phyloP scores from a whole-genome alignment of 2,797 vertebrate genomes.

The Sphaeramia orbicularis region DNA sequence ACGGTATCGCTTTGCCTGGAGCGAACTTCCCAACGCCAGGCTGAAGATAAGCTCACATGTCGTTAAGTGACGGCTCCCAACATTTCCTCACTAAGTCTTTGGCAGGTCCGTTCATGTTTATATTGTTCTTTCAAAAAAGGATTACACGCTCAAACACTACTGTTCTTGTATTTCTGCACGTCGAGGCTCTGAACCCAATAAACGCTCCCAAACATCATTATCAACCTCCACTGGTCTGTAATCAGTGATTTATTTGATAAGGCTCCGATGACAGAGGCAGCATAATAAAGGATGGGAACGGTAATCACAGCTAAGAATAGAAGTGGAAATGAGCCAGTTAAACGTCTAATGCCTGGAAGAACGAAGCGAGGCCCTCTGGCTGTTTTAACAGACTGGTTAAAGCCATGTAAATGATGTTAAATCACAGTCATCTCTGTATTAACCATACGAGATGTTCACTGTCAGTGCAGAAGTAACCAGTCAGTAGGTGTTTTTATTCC shows the following conservation, averaged over 20 bases:
- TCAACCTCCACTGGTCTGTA: slow-evolving; percentile 4
- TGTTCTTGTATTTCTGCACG: slow-evolving; percentile 28
- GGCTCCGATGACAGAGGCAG: slow-evolving; percentile 26
- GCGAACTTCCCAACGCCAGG: slow-evolving; percentile 50
- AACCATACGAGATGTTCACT: no score
- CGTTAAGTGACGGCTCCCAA: slow-evolving; percentile 62
- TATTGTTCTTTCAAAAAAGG: slow-evolving; percentile 33
- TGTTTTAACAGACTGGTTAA: not conserved
- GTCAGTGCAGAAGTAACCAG: not conserved
- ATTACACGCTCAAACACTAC: slow-evolving; percentile 40
- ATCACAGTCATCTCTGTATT: not conserved
- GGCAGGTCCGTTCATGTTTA: slow-evolving; percentile 65
- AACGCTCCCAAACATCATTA: slow-evolving; percentile 12
- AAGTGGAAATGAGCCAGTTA: not conserved
- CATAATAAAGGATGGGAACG: slow-evolving; percentile 27
- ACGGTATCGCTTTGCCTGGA: slow-evolving; percentile 39
- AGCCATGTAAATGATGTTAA: not conserved
- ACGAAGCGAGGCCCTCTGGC: no score
- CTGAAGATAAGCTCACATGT: slow-evolving; percentile 67
- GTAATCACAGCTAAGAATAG: slow-evolving; percentile 21
- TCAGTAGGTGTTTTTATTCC: not conserved
- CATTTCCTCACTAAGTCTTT: slow-evolving; percentile 61
- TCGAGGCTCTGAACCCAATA: not conserved
- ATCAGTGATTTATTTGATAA: slow-evolving; percentile 24
- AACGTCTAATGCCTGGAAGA: no score